These are phyloP conservation scores for Paralichthys olivaceus DNA, from an alignment of 2,113 vertebrate species.

Conservation along the genomic window DNA sequence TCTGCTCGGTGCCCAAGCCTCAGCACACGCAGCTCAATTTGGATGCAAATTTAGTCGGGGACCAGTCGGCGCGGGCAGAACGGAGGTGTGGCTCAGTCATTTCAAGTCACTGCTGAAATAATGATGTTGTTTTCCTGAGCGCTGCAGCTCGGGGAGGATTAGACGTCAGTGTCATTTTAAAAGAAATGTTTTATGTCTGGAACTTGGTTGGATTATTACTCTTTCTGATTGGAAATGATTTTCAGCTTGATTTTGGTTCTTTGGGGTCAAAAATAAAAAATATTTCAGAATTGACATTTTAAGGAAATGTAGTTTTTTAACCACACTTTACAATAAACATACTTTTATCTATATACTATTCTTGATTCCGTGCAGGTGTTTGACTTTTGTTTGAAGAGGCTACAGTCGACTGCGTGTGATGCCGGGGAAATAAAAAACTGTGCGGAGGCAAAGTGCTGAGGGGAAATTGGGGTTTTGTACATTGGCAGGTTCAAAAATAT, in stretches of 20 bases:
- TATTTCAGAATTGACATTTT: no score
- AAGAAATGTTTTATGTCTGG: conserved; percentile 6
- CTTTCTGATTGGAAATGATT: neutral
- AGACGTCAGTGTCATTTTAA: conserved; percentile 6
- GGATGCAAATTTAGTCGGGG: conserved; percentile 49
- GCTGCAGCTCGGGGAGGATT: neutral
- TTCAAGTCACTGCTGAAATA: conserved; percentile 18
- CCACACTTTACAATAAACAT: no score
- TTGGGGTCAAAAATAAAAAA: no score
- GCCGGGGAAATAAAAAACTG: neutral
- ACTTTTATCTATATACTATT: no score
- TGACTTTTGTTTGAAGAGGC: no score
- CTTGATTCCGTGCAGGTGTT: no score
- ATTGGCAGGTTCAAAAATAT: conserved; percentile 13
- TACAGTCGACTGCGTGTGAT: neutral
- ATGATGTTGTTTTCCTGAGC: neutral
- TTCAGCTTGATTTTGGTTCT: no score
- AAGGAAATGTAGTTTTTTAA: no score
- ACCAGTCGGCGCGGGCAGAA: neutral
- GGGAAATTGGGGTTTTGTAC: neutral
- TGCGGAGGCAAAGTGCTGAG: neutral
- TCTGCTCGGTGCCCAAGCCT: neutral
- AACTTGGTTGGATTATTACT: conserved; percentile 14
- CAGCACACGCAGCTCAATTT: conserved; percentile 24
- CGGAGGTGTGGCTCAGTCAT: conserved; percentile 20